These are phyloP conservation scores for Epizoanthus illoricatus DNA, from an alignment of 92 coral and sea anemone species.

Conservation along the genomic window DNA sequence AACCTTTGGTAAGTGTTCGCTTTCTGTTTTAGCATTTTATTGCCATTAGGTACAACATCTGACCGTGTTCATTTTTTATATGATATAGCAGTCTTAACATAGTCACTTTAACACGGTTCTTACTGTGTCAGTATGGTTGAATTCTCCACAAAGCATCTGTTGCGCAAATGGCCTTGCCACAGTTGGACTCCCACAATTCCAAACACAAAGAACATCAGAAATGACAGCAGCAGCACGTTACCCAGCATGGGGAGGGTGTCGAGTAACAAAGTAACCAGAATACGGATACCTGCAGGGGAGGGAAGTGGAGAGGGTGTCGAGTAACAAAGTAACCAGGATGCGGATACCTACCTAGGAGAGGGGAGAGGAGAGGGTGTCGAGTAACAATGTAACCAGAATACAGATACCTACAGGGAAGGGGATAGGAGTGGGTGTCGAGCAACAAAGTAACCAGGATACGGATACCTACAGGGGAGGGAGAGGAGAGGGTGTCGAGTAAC, in stretches of 20 bases:
- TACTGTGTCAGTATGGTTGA: conserved; percentile 49
- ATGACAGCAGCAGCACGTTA: conserved; percentile 82
- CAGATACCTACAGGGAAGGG: conserved; percentile 72
- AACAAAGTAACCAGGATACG: neutral
- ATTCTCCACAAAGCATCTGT: conserved; percentile 70
- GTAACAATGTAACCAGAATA: neutral
- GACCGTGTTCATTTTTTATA: no score
- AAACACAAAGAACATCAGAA: conserved; percentile 88
- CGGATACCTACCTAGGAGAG: conserved; percentile 41
- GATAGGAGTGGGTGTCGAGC: no score
- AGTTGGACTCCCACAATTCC: conserved; percentile 91
- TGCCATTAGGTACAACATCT: no score
- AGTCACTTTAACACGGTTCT: neutral
- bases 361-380: neutral
- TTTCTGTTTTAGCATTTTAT: no score
- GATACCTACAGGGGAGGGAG: conserved; percentile 44
- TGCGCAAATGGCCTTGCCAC: conserved; percentile 92
- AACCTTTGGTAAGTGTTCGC: no score
- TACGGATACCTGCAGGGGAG: conserved; percentile 41
- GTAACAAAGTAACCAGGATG: neutral
- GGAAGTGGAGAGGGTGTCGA: neutral
- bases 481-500: neutral
- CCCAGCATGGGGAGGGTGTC: conserved; percentile 95
- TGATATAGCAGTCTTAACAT: no score
- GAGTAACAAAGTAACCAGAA: conserved; percentile 50